Evolutionary conservation across 1,140 invertebrate genomes (phyloP).

Genomic region (Micrasema minimum): DNA sequence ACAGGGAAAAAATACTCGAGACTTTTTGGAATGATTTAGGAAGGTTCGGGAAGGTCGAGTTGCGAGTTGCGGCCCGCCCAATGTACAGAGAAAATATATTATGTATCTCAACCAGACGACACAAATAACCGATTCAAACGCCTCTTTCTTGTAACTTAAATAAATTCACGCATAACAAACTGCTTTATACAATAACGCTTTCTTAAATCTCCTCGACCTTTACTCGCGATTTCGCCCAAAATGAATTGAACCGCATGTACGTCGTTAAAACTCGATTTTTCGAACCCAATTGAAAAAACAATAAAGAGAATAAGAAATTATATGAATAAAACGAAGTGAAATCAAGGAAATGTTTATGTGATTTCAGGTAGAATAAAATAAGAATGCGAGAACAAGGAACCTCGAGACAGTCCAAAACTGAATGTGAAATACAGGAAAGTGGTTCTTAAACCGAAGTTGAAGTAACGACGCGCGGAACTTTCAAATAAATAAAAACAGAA

Average conservation of each 20-base stretch:
- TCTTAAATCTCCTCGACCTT: conserved; percentile 20
- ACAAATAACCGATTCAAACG: conserved; percentile 18
- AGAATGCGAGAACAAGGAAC: conserved; percentile 36
- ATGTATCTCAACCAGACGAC: conserved; percentile 20
- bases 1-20: conserved; percentile 17
- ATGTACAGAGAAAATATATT: neutral
- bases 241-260: conserved; percentile 1
- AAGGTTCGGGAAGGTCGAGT: conserved; percentile 33
- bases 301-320: conserved; percentile 24
- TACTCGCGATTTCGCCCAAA: conserved; percentile 14
- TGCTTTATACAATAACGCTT: neutral
- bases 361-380: conserved; percentile 45
- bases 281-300: conserved; percentile 28
- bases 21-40: conserved; percentile 30
- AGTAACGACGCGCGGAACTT: too few relatives aligned
- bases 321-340: conserved; percentile 36
- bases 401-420: conserved; percentile 16
- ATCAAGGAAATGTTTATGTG: conserved; percentile 46
- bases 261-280: conserved; percentile 14
- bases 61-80: conserved; percentile 1
- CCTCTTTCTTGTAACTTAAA: conserved; percentile 8
- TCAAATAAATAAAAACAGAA: too few relatives aligned
- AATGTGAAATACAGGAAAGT: conserved; percentile 9
- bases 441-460: conserved; percentile 17
- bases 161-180: conserved; percentile 1